phyloP scores from a whole-genome alignment of 2,113 vertebrate species.

The Tamias sibiricus region DNA sequence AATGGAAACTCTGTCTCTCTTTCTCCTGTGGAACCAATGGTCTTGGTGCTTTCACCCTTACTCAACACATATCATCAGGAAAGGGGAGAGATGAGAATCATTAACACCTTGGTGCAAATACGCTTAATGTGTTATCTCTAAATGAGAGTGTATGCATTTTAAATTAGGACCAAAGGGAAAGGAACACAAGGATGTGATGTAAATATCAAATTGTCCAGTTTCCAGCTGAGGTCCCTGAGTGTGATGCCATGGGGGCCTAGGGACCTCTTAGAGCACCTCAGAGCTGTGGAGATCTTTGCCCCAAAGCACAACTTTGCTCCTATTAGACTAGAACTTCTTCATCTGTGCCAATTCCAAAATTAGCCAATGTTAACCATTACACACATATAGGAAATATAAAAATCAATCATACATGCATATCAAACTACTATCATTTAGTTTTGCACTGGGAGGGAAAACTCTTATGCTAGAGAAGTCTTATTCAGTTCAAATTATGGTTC shows the following conservation, averaged over 20 bases:
- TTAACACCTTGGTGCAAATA: constrained; percentile 54
- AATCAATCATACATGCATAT: not conserved
- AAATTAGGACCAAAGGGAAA: not conserved
- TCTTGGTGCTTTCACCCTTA: not conserved
- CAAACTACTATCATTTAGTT: constrained; percentile 34
- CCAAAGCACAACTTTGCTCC: not conserved
- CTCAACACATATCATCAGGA: not conserved
- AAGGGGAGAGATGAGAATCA: constrained; percentile 40
- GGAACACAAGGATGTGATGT: not conserved
- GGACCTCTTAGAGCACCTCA: not conserved
- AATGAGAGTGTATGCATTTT: not conserved
- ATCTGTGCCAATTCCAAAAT: not conserved
- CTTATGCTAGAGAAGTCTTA: constrained; percentile 14
- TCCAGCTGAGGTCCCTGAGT: not conserved
- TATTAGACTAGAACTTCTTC: not conserved
- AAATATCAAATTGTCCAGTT: not conserved
- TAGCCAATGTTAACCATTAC: not conserved
- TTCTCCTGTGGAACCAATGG: not conserved
- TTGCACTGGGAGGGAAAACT: not conserved
- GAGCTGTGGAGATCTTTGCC: not conserved
- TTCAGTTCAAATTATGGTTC: constrained; percentile 44
- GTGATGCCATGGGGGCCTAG: not conserved
- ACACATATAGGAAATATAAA: not conserved
- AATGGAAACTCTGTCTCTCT: not conserved
- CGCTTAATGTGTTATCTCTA: not conserved